Evolutionary conservation across 2,888 invertebrate species (phyloP), one percentile per base, ranked within the genome.

Genomic region (Drosophila silvestris): DNA sequence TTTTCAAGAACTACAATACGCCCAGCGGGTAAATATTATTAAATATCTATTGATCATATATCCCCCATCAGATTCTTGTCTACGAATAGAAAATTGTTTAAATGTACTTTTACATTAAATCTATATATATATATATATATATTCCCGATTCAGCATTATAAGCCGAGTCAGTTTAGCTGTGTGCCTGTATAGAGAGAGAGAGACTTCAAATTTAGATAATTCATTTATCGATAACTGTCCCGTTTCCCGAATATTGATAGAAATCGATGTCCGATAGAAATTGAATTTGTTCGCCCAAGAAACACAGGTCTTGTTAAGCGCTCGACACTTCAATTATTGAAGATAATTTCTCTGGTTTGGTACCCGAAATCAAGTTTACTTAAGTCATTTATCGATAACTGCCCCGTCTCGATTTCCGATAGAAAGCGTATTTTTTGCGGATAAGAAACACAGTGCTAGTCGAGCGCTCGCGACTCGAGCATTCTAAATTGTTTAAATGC

Each of bases 1-100:
- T 97, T 35, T 99, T 99, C 94, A 99, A 98, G 94, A 98, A 98
- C 14, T 98, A 97, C 92, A 97, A 96, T 89, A 95, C 95, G 69
- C 94, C 95, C 60, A 96, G 95, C 89, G 96, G 97, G 97, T 97
- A 91, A 93, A 94, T 9, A 26, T 9, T 16, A 54, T 28, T 5
- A 44, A 32, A n/a, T 41, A 41, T 12, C 14, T 6, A 12, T 41
- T 44, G 19, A 19, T 3, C 9, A 19, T 3, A 39, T 12, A 47
- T 47, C 7, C 16, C 7, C 26, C 7, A 7, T 47, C 1, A 1
- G 16, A 22, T 12, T 22, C 26, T 14, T 14, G 22, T 14, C 22
- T 14, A 14, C 10, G 19, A 9, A 39, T 19, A 39, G 37, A 37
- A 37, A 19, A 7, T 37, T 19, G 19, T 37, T 37, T 37, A 37